phyloP scores from a whole-genome alignment of 2,888 invertebrate genomes.

The Sinohyriopsis cumingii region DNA sequence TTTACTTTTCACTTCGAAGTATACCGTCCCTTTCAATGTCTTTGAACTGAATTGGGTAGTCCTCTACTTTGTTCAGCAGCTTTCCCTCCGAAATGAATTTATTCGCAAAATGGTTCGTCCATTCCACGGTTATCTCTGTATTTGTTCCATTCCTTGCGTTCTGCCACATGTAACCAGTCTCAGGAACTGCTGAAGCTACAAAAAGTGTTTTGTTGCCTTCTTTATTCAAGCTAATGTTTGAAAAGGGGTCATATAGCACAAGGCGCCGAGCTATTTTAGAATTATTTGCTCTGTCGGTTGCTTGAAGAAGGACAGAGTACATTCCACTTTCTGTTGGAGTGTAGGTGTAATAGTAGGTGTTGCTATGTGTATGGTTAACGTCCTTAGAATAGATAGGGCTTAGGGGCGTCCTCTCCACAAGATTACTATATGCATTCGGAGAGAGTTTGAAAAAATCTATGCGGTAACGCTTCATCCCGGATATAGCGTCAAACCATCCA shows the following conservation, averaged over 20 bases:
- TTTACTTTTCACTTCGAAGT: conserved; percentile 23
- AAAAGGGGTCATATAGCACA: not conserved
- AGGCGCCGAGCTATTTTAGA: conserved; percentile 2
- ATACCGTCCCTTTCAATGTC: conserved; percentile 17
- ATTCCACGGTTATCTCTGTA: conserved; percentile 21
- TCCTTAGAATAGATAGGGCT: conserved; percentile 8
- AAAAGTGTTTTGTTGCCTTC: conserved; percentile 5
- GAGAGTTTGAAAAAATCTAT: conserved; percentile 9
- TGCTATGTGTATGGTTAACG: not conserved
- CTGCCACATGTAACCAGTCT: conserved; percentile 38
- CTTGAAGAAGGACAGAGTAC: not conserved
- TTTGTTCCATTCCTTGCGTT: conserved; percentile 8
- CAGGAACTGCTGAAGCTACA: conserved; percentile 25
- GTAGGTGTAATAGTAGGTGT: not conserved
- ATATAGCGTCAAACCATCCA: conserved; percentile 13
- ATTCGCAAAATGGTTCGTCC: conserved; percentile 44
- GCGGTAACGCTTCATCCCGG: conserved; percentile 7
- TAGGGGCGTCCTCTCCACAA: conserved; percentile 10
- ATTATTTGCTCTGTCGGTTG: not conserved
- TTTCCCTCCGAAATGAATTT: conserved; percentile 27
- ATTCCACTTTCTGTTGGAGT: not conserved
- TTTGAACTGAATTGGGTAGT: conserved; percentile 33
- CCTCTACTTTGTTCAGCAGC: conserved; percentile 30
- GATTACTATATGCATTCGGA: conserved; percentile 7
- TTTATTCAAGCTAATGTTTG: conserved; percentile 9